A percentile compares a stretch with the other conserved stretches of the same genome.
phyloP scores from a whole-genome alignment of 2,888 invertebrate species.

The Ptychoptera albimana region DNA sequence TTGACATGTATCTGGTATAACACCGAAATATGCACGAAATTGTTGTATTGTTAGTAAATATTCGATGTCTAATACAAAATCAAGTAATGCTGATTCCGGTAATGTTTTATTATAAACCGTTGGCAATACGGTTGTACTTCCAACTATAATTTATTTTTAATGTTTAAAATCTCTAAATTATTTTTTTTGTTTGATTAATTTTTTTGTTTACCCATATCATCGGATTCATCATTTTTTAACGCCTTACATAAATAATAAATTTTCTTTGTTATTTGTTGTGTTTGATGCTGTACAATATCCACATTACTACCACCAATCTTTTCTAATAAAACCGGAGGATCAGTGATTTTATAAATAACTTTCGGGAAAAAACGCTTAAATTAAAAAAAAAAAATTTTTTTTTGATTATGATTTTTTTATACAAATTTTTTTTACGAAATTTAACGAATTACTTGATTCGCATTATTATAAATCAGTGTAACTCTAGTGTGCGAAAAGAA shows the following conservation, averaged over 20 bases:
- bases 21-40: constrained; percentile 4
- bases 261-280: background rate
- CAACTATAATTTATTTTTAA: background rate
- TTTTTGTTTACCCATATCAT: background rate
- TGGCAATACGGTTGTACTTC: background rate
- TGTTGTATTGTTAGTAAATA: constrained; percentile 4
- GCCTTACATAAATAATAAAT: constrained; percentile 1
- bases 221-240: background rate
- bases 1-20: constrained; percentile 4
- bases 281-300: background rate
- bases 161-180: background rate
- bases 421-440: background rate
- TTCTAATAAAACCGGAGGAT: constrained; percentile 5
- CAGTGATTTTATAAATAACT: constrained; percentile 1
- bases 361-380: constrained; percentile 6
- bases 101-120: background rate
- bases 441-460: constrained; percentile 7
- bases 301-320: background rate
- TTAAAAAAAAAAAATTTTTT: no score
- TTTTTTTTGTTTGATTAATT: background rate
- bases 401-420: no score
- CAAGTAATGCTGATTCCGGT: constrained; percentile 6
- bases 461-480: constrained; percentile 10
- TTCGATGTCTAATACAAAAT: constrained; percentile 4
- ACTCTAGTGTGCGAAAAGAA: constrained; percentile 7